Evolutionary conservation across 2,797 vertebrate genomes (phyloP).

Genomic region (Semotilus atromaculatus): DNA sequence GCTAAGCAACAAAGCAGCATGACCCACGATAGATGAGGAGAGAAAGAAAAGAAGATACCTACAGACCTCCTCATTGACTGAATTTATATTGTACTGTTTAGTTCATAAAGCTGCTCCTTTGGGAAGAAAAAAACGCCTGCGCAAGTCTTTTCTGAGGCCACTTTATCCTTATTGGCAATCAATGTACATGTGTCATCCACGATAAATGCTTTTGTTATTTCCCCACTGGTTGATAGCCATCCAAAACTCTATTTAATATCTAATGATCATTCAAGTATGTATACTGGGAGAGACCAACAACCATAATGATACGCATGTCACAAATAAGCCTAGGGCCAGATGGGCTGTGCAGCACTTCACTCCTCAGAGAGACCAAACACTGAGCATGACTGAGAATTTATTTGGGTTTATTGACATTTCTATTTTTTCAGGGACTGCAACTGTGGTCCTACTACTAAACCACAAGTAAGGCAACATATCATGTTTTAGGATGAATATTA

Average conservation of each 20-base stretch:
- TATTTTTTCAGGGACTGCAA: slow-evolving; percentile 14
- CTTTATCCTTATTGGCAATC: slow-evolving; percentile 33
- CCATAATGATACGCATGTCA: slow-evolving; percentile 39
- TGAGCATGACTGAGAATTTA: slow-evolving; percentile 23
- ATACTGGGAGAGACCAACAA: slow-evolving; percentile 15
- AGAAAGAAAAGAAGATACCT: slow-evolving; percentile 28
- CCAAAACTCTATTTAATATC: slow-evolving; percentile 22
- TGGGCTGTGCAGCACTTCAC: slow-evolving; percentile 23
- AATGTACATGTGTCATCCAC: slow-evolving; percentile 35
- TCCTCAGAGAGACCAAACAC: slow-evolving; percentile 9
- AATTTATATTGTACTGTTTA: slow-evolving; percentile 7
- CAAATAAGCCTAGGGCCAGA: slow-evolving; percentile 34
- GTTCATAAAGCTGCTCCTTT: slow-evolving; percentile 11
- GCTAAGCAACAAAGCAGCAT: slow-evolving; percentile 40
- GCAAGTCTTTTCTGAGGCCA: slow-evolving; percentile 10
- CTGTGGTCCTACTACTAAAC: background rate
- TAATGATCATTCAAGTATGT: slow-evolving; percentile 8
- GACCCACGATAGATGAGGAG: slow-evolving; percentile 20
- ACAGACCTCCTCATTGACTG: background rate
- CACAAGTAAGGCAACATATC: background rate
- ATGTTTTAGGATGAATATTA: background rate
- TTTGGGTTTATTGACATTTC: slow-evolving; percentile 46
- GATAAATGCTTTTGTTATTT: slow-evolving; percentile 30
- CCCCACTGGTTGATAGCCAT: background rate
- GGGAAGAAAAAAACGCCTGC: background rate